A percentile compares a stretch with the other conserved stretches of the same genome.
Evolutionary conservation across 1,140 invertebrate species (phyloP).

Genomic region (Neodiprion lecontei): DNA sequence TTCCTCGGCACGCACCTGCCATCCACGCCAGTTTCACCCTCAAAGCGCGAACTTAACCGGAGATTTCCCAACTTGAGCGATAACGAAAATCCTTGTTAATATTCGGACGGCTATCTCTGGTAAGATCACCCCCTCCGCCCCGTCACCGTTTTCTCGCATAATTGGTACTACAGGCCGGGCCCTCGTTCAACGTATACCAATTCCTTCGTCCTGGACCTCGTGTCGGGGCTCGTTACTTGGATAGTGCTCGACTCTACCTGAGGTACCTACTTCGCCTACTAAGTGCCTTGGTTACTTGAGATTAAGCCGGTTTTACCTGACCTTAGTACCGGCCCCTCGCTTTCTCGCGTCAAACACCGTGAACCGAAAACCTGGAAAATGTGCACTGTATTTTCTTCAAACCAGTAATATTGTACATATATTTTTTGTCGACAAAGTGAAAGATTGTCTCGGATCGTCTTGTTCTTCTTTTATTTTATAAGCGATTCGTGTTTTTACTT

Average conservation of each 20-base stretch:
- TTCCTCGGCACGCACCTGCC: constrained; percentile 40
- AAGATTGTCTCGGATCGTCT: no score
- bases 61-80: constrained; percentile 37
- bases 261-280: constrained; percentile 2
- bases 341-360: constrained; percentile 29
- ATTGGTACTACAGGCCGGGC: background rate
- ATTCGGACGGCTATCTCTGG: constrained; percentile 32
- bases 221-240: background rate
- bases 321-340: background rate
- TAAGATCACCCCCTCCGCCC: constrained; percentile 15
- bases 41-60: constrained; percentile 25
- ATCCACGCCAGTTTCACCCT: background rate
- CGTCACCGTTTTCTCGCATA: constrained; percentile 16
- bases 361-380: no score
- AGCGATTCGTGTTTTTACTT: no score
- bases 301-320: background rate
- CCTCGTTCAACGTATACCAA: background rate
- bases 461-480: no score
- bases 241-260: background rate
- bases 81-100: constrained; percentile 32
- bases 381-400: constrained; percentile 15
- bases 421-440: no score
- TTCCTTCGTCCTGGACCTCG: background rate
- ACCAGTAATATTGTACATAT: background rate
- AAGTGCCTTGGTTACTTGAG: constrained; percentile 7